Evolutionary conservation across 2,113 vertebrate species (phyloP).

Genomic region (Peromyscus polionotus): DNA sequence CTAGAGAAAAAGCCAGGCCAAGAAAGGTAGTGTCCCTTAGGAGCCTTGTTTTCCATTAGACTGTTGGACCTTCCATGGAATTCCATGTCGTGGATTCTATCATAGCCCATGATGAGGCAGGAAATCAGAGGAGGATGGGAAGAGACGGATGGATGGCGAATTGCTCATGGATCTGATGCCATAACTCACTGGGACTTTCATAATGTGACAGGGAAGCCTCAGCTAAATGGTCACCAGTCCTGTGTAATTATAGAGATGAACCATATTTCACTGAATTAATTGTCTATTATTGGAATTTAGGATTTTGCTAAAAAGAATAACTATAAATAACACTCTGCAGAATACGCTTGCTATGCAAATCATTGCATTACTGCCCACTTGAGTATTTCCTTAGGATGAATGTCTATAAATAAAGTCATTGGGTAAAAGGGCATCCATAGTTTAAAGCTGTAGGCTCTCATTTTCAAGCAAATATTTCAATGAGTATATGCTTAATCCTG

Average conservation of each 20-base stretch:
- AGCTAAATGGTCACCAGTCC: neutral
- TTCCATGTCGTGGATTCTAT: constrained; percentile 3
- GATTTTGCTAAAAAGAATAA: constrained; percentile 23
- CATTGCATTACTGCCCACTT: neutral
- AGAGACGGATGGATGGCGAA: neutral
- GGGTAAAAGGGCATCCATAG: constrained; percentile 51
- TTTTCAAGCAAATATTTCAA: constrained; percentile 60
- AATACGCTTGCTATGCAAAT: constrained; percentile 37
- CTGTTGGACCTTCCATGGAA: constrained; percentile 5
- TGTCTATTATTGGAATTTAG: constrained; percentile 53
- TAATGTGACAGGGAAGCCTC: neutral
- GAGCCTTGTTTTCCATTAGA: constrained; percentile 50
- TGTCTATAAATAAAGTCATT: constrained; percentile 51
- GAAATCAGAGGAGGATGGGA: neutral
- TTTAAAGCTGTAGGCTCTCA: constrained; percentile 54
- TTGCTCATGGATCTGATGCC: constrained; percentile 3
- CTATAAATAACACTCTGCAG: constrained; percentile 11
- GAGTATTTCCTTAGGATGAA: constrained; percentile 59
- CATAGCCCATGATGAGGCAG: neutral
- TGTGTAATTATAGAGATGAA: constrained; percentile 41
- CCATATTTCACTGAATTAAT: constrained; percentile 24
- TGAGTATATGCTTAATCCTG: constrained; percentile 29
- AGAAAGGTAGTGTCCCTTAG: neutral
- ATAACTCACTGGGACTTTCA: constrained; percentile 21
- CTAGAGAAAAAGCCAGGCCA: constrained; percentile 48